Evolutionary conservation across 2,888 invertebrate species (phyloP), one percentile per base, ranked within the genome.

Genomic region (Chymomyza caudatula): DNA sequence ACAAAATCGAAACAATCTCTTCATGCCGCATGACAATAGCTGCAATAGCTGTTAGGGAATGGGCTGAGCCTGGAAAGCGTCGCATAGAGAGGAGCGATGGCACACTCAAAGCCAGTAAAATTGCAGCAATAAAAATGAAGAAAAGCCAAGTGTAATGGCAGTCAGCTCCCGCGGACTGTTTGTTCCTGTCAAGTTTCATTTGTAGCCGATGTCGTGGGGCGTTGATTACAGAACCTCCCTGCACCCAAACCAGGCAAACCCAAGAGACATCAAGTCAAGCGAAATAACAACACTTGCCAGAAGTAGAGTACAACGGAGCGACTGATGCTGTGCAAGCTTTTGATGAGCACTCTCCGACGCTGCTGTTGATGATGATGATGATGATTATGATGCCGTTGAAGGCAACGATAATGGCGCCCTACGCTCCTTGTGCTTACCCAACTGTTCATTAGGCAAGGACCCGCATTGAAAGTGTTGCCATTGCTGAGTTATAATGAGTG

Each of bases 401-500:
- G 67, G 72, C 67, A 69, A 65, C 72, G 69, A 74, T 76, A 77
- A 77, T 72, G 77, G 69, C 74, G 72, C 60, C 67, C 15, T 55
- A 65, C 5, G n/a, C 58, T 17, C 8, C 8, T 42, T 13, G 3
- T 44, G 52, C 19, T 62, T 47, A 67, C 19, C 60, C 52, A 37
- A 49, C 65, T 67, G 65, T 73, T 81, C 72, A 72, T 81, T 78
- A 77, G 65, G 65, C 65, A 59, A 57, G 65, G 59, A 73, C 17
- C 47, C 29, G 17, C 13, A 42, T n/a, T 37, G 55, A 73, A 73
- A 76, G 76, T 75, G 80, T 71, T 74, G 84, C 81, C 71, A 78
- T 70, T 74, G 84, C 81, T 71, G 81, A 76, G 71, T 78, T 80
- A 77, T 85, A 86, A 86, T 79, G 84, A 85, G 77, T 69, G 72